Evolutionary conservation across 1,140 invertebrate species (phyloP), one percentile per base, ranked within the genome.

Genomic region (Augochlora pura): DNA sequence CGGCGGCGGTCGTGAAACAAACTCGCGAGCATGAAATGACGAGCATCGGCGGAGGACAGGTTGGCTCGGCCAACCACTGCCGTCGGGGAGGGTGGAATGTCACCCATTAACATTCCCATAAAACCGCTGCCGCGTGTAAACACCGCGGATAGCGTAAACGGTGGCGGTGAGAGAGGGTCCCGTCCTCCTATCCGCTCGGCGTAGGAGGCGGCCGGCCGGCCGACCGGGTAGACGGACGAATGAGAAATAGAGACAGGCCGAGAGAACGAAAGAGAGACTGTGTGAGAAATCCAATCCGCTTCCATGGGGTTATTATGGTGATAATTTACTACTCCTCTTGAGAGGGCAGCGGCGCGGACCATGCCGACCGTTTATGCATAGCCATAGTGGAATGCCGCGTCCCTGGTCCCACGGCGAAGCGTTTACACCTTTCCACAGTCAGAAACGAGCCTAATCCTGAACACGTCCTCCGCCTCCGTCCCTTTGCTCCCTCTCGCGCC

Each of bases 251-350:
- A 63, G 54, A 73, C 52, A n/a, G 81, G 39, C 2, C 57, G 60
- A 74, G 27, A 38, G 57, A 63, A 54, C 77, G 77, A 80, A 72
- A 70, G 59, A 73, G 78, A 74, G 73, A 73, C 62, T 80, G 86
- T 91, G 89, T 89, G 89, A 90, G 88, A 91, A 91, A 90, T 90
- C 80, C 89, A 91, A 91, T 91, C 88, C 88, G 82, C 80, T 88
- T 87, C 87, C 86, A 86, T 87, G 80, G 84, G 89, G 88, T 90
- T 91, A 91, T 90, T 91, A 90, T 85, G 88, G 87, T 88, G 89
- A 90, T 91, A 91, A 88, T 91, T 91, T 90, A 90, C 88, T 88
- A 85, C 88, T 88, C 69, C 82, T 88, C 77, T 67, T 85, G 69
- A 77, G 76, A 84, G 77, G 85, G 74, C 72, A 82, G 65, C 72